Conservation (phyloP, 1,140 invertebrate genomes). For the Polypedilum vanderplanki region DNA sequence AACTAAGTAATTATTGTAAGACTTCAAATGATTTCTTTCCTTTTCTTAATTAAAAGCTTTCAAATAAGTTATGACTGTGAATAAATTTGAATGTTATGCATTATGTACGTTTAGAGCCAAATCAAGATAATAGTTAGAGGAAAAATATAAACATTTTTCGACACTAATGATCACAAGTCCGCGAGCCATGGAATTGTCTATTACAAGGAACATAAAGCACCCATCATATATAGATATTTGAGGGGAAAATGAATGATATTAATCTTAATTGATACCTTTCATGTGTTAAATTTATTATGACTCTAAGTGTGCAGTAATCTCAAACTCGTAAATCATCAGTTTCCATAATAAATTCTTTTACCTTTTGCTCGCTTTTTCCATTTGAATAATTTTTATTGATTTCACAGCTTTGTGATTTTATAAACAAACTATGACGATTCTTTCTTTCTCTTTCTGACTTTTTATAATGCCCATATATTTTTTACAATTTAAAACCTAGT, state of each 20-base stretch:
- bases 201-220: background rate
- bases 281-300: background rate
- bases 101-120: background rate
- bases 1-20: background rate
- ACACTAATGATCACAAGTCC: background rate
- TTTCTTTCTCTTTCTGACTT: background rate
- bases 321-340: constrained; percentile 15
- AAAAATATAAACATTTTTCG: background rate
- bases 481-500: background rate
- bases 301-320: background rate
- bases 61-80: no score
- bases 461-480: background rate
- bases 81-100: no score
- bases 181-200: constrained; percentile 2
- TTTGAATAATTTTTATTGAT: constrained; percentile 20
- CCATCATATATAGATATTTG: background rate
- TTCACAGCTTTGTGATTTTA: constrained; percentile 1
- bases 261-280: constrained; percentile 12
- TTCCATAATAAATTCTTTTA: background rate
- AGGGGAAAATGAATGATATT: background rate
- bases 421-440: background rate
- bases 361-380: background rate
- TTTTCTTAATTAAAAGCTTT: no score
- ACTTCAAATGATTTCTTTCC: background rate
- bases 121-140: background rate